Conservation (phyloP, 2,888 invertebrate genomes). For the Coecobrya sp. region DNA sequence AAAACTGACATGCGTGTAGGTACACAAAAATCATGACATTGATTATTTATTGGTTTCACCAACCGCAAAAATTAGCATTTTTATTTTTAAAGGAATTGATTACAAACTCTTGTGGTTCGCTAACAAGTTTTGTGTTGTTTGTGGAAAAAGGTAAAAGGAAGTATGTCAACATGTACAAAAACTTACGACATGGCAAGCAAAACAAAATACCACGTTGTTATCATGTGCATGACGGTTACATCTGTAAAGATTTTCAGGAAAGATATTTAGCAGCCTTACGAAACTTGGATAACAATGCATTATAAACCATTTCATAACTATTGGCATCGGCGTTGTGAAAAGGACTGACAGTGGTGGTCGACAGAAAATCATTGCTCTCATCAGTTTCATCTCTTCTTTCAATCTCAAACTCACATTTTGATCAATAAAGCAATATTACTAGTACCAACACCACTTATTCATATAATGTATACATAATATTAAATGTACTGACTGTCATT, state of each 20-base stretch:
- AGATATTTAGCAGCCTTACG: too few species aligned
- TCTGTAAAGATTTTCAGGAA: background rate
- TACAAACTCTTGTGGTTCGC: slow-evolving; percentile 6
- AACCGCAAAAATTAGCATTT: slow-evolving; percentile 32
- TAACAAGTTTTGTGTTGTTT: background rate
- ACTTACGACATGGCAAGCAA: background rate
- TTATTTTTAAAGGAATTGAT: background rate
- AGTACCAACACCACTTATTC: too few species aligned
- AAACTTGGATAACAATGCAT: too few species aligned
- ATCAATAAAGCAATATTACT: too few species aligned
- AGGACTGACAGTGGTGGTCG: too few species aligned
- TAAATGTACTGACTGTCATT: too few species aligned
- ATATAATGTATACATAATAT: too few species aligned
- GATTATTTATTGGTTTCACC: background rate
- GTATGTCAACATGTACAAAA: background rate
- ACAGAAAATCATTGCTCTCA: too few species aligned
- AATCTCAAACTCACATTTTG: too few species aligned
- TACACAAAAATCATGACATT: background rate
- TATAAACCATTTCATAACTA: too few species aligned
- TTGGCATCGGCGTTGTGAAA: too few species aligned
- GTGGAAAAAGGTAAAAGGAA: background rate
- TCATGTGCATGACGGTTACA: background rate
- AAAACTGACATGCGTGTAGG: background rate
- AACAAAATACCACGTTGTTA: background rate
- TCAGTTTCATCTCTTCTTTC: too few species aligned